Conservation (phyloP, 2,888 invertebrate species). For the Caenorhabditis becei region DNA sequence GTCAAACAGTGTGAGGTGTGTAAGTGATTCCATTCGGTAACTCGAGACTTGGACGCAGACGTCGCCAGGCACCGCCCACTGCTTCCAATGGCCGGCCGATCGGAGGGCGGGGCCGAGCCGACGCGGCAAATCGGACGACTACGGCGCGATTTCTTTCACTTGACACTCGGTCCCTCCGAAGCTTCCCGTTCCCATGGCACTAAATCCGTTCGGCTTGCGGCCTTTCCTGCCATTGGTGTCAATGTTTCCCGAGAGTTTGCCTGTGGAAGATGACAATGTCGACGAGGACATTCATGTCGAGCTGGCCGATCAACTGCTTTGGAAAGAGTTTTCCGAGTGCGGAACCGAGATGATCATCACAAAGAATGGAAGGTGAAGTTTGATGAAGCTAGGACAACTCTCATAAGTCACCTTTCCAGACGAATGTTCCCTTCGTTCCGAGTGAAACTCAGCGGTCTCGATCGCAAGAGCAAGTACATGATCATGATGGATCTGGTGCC, state of each 20-base stretch:
- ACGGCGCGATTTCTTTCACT: conserved; percentile 47
- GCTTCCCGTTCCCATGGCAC: conserved; percentile 44
- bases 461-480: conserved; percentile 99
- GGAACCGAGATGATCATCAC: conserved; percentile 99
- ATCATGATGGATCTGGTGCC: conserved; percentile 98
- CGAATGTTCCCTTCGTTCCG: conserved; percentile 99
- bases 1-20: background rate
- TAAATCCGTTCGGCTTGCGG: conserved; percentile 54
- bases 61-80: conserved; percentile 6
- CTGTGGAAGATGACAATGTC: conserved; percentile 89
- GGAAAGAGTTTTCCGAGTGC: conserved; percentile 98
- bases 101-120: conserved; percentile 13
- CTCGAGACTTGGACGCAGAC: background rate
- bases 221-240: background rate
- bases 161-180: background rate
- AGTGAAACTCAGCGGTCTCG: conserved; percentile 97
- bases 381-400: conserved; percentile 2
- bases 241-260: background rate
- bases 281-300: conserved; percentile 96
- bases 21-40: background rate
- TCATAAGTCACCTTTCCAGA: conserved; percentile 85
- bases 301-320: conserved; percentile 96
- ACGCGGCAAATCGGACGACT: conserved; percentile 38
- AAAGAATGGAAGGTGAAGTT: conserved; percentile 93
- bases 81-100: background rate